A percentile compares a stretch with the other conserved stretches of the same genome.
Evolutionary conservation across 2,888 invertebrate species (phyloP).

Genomic region (Aricia artaxerxes): DNA sequence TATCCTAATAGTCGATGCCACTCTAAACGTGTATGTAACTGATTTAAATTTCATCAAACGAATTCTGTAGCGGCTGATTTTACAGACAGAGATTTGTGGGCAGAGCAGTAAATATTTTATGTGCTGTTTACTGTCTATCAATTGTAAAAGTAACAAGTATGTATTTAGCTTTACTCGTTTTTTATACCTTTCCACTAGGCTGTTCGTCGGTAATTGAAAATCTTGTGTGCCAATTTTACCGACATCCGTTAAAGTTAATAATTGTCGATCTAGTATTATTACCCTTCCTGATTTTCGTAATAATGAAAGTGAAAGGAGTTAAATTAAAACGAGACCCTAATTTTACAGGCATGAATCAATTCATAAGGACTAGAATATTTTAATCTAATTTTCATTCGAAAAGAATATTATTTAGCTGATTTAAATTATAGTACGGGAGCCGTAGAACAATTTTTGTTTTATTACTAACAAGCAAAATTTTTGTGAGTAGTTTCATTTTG

Average conservation of each 20-base stretch:
- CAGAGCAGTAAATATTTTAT: conserved; percentile 17
- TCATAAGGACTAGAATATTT: not conserved
- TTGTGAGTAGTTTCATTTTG: too few relatives aligned
- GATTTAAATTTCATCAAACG: conserved; percentile 11
- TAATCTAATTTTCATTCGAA: too few relatives aligned
- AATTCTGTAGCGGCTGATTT: not conserved
- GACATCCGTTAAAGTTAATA: not conserved
- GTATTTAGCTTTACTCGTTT: not conserved
- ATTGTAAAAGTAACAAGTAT: conserved; percentile 8
- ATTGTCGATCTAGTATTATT: not conserved
- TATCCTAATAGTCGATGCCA: not conserved
- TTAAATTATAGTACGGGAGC: not conserved
- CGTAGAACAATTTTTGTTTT: too few relatives aligned
- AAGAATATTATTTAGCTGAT: not conserved
- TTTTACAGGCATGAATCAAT: not conserved
- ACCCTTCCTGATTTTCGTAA: not conserved
- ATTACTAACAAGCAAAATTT: too few relatives aligned
- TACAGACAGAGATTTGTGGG: conserved; percentile 13
- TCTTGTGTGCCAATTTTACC: not conserved
- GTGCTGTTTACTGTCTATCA: not conserved
- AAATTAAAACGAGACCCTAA: not conserved
- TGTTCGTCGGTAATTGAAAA: not conserved
- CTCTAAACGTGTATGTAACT: not conserved
- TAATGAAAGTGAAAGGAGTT: not conserved
- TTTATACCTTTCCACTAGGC: not conserved